Base-by-base conservation (phyloP, 2,113 vertebrate genomes). In the Progne subis region DNA sequence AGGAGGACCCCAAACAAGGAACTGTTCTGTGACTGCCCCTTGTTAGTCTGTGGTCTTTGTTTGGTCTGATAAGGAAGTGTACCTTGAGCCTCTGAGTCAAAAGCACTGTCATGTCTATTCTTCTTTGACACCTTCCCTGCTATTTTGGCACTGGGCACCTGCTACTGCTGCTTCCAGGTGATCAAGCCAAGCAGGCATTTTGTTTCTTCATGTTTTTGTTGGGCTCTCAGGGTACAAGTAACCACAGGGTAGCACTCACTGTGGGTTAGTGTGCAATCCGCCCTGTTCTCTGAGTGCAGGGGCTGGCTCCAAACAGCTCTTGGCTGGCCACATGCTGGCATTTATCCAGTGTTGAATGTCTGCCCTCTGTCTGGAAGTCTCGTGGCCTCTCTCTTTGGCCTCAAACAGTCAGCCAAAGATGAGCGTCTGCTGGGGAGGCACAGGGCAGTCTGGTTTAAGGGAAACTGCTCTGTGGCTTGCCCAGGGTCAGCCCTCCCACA, bases 361-460 rank as follows among this genome's bases (percentile, higher is more conserved):
- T 96, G 93, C 86, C 86, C 92, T 86, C 61, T 49, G 83, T 91
- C 90, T 95, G 94, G 86, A 72, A 0, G 2, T 50, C 87, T 91
- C 26, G 4, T 75, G 82, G 64, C 74, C 76, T 75, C 77, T 56
- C 46, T 89, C 41, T 76, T 31, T 50, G 82, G 59, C 70, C 74
- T 65, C 34, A 47, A 46, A 75, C 82, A 90, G 76, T 53, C 82
- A 65, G 78, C 55, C 79, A 83, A 92, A 41, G 46, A 5, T 9
- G 18, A 81, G 61, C 2, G 3, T 32, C 50, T 82, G 52, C 71
- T 83, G 60, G 23, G 32, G 34, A 46, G 50, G 28, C 77, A n/a
- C 46, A 9, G 85, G 71, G 68, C 61, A 82, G 67, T 17, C 75
- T 16, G 25, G 37, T 39, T 31, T 39, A 78, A 74, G 56, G 44